These are phyloP conservation scores for Scaeva pyrastri DNA, from an alignment of 2,888 invertebrate species.

Conservation along the genomic window DNA sequence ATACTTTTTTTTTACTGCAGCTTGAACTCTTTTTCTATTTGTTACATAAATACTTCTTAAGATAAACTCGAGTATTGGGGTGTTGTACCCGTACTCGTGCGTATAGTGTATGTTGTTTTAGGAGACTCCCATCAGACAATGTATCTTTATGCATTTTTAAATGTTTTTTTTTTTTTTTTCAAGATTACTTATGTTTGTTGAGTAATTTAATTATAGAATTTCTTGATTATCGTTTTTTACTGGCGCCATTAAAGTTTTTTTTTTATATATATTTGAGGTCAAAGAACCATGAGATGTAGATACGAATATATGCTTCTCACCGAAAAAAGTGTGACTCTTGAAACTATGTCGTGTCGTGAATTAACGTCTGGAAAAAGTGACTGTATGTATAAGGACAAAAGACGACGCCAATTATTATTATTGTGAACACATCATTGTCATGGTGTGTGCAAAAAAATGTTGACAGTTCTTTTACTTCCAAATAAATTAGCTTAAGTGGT, in stretches of 20 bases:
- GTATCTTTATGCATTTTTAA: constrained; percentile 31
- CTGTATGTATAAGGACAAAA: constrained; percentile 4
- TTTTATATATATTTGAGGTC: background rate
- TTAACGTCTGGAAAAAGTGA: background rate
- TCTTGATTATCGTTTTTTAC: background rate
- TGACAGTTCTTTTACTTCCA: constrained; percentile 17
- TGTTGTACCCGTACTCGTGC: too few relatives aligned
- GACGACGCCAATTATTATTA: background rate
- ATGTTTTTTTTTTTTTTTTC: background rate
- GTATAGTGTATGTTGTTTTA: background rate
- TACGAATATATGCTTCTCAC: background rate
- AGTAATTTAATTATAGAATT: constrained; percentile 23
- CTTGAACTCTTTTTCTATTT: constrained; percentile 52
- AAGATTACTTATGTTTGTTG: background rate
- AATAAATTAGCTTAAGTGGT: constrained; percentile 22
- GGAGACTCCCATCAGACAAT: background rate
- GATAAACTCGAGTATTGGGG: constrained; percentile 27
- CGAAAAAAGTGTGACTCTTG: background rate
- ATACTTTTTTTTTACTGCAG: constrained; percentile 40
- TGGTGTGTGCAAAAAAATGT: constrained; percentile 3
- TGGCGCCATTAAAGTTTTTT: constrained; percentile 19
- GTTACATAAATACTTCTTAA: background rate
- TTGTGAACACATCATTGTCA: constrained; percentile 1
- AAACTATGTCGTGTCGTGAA: background rate
- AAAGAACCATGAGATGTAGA: background rate